phyloP scores from a whole-genome alignment of 2,888 invertebrate genomes.

The Temnothorax unifasciatus region DNA sequence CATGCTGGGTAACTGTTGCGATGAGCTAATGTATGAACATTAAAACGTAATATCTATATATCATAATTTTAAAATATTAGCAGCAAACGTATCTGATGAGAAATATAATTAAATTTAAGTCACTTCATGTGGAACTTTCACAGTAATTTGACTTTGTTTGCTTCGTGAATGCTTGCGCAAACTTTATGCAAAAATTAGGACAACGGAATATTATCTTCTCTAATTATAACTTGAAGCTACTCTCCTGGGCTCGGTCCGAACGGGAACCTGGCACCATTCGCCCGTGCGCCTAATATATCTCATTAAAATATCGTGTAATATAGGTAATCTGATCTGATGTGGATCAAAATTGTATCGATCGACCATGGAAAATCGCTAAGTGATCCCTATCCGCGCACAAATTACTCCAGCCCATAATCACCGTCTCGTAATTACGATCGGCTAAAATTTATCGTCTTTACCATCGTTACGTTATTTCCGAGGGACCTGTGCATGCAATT shows the following conservation, averaged over 20 bases:
- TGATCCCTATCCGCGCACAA: conserved; percentile 48
- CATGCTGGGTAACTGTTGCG: neutral
- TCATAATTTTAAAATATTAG: neutral
- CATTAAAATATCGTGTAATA: conserved; percentile 53
- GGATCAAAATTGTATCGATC: conserved; percentile 55
- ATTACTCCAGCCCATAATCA: conserved; percentile 51
- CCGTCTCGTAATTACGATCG: conserved; percentile 59
- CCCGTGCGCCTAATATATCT: conserved; percentile 35
- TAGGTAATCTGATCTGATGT: conserved; percentile 52
- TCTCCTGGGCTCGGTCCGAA: neutral
- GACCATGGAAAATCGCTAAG: conserved; percentile 52
- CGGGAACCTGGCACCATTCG: conserved; percentile 20
- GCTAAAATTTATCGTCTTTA: conserved; percentile 46
- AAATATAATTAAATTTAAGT: neutral
- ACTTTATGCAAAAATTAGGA: conserved; percentile 12
- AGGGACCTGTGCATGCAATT: conserved; percentile 39
- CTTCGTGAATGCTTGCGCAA: neutral
- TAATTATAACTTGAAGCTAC: conserved; percentile 39
- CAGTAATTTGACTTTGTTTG: conserved; percentile 6
- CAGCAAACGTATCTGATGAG: neutral
- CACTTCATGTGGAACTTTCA: neutral
- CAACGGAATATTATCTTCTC: conserved; percentile 34
- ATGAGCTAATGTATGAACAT: neutral
- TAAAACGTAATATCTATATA: neutral
- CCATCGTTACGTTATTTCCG: conserved; percentile 49